These are phyloP conservation scores for Ibidorhyncha struthersii DNA, from an alignment of 2,113 vertebrate species.

Conservation along the genomic window DNA sequence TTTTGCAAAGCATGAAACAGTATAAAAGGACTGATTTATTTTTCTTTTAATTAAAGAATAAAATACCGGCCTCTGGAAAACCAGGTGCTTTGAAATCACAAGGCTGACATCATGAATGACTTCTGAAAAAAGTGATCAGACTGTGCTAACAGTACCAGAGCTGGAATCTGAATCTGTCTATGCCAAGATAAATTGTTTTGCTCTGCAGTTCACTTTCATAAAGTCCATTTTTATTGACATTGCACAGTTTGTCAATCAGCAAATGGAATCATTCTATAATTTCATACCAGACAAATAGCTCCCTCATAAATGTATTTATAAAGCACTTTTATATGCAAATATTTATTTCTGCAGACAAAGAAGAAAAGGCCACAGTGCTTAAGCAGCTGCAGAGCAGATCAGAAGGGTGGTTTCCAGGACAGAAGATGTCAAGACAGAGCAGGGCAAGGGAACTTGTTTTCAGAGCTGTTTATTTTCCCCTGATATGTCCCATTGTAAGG, in stretches of 20 bases:
- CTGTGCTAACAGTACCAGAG: neutral
- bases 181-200: neutral
- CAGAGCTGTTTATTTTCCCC: neutral
- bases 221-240: neutral
- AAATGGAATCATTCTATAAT: neutral
- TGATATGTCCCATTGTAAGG: neutral
- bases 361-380: neutral
- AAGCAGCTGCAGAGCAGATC: neutral
- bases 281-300: neutral
- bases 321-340: neutral
- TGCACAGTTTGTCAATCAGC: neutral
- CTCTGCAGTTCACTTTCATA: neutral
- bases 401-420: neutral
- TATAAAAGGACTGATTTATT: neutral
- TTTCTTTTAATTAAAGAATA: neutral
- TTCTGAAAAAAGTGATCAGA: neutral
- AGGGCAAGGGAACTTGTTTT: neutral
- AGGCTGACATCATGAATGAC: neutral
- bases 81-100: neutral
- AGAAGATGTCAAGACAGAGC: neutral
- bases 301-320: neutral
- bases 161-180: neutral
- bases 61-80: neutral
- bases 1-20: neutral
- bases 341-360: neutral